A percentile compares a stretch with the other conserved stretches of the same genome.
phyloP scores from a whole-genome alignment of 2,888 invertebrate species.

The Argyresthia goedartella region DNA sequence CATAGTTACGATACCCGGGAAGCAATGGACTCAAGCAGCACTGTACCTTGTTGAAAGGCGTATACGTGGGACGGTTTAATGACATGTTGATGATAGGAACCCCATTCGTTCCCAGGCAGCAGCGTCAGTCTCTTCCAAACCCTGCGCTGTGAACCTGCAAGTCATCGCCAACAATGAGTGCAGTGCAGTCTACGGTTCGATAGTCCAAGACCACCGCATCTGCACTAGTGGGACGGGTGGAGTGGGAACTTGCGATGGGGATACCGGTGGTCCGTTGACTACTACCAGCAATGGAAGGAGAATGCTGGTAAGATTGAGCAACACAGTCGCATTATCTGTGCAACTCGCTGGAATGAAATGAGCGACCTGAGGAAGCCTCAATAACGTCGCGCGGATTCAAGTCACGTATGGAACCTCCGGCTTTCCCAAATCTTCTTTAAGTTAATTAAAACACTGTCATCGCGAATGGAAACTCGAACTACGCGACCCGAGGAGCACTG shows the following conservation, averaged over 20 bases:
- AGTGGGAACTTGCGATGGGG: constrained; percentile 34
- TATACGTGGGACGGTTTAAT: background rate
- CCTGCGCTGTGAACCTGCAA: constrained; percentile 38
- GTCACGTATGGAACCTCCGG: too few relatives aligned
- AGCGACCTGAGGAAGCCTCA: too few relatives aligned
- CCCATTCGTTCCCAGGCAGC: background rate
- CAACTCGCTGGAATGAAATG: too few relatives aligned
- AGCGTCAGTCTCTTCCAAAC: constrained; percentile 17
- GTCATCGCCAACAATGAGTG: constrained; percentile 27
- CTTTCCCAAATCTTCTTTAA: too few relatives aligned
- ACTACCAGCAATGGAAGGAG: constrained; percentile 13
- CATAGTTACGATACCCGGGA: too few relatives aligned
- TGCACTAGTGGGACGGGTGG: constrained; percentile 22
- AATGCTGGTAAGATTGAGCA: constrained; percentile 3
- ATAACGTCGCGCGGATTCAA: too few relatives aligned
- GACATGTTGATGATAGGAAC: background rate
- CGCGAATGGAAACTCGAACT: too few relatives aligned
- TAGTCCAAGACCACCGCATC: constrained; percentile 20
- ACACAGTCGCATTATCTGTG: too few relatives aligned
- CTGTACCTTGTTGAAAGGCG: background rate
- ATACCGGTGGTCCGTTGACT: constrained; percentile 22
- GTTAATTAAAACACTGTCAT: too few relatives aligned
- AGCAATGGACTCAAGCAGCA: background rate
- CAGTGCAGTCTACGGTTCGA: constrained; percentile 17
- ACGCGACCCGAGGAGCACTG: too few relatives aligned